Base-by-base conservation (phyloP, 1,140 invertebrate species). In the Aradophagus sp. region DNA sequence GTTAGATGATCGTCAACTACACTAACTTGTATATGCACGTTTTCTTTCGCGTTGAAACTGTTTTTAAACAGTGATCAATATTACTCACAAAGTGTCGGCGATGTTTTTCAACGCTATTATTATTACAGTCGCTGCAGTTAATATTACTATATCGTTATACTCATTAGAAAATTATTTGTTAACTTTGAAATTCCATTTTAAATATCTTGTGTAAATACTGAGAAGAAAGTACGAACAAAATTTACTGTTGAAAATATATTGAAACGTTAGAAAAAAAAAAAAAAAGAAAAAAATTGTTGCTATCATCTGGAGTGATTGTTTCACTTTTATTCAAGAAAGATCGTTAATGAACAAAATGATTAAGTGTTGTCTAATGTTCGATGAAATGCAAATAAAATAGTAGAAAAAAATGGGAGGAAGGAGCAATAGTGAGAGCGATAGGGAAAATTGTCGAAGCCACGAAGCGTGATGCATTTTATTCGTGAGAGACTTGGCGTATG, bases 401-500 rank as follows among this genome's bases (percentile, higher is more conserved):
- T n/a, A n/a, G n/a, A n/a, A n/a, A n/a, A n/a, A n/a, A n/a, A n/a
- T n/a, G n/a, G n/a, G n/a, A n/a, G n/a, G n/a, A n/a, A n/a, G n/a
- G n/a, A n/a, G n/a, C n/a, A n/a, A n/a, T n/a, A n/a, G n/a, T n/a
- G n/a, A n/a, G n/a, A n/a, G n/a, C n/a, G n/a, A n/a, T n/a, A n/a
- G n/a, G n/a, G n/a, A n/a, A 69, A 47, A 27, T 42, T 29, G 44
- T 29, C 56, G 56, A 62, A 62, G 50, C 66, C 66, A 50, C 50
- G 41, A 29, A 48, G 23, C 52, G 61, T 62, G 62, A 73, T 73
- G 62, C 52, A 62, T 58, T 61, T 48, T 63, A 55, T 65, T 72
- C 61, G 55, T 44, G 44, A 72, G 55, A 66, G 42, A 72, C 69
- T 72, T 56, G 42, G 59, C 45, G 44, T 47, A 61, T 72, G 62